phyloP scores from a whole-genome alignment of 2,797 vertebrate genomes.

The Sebastes oblongus region DNA sequence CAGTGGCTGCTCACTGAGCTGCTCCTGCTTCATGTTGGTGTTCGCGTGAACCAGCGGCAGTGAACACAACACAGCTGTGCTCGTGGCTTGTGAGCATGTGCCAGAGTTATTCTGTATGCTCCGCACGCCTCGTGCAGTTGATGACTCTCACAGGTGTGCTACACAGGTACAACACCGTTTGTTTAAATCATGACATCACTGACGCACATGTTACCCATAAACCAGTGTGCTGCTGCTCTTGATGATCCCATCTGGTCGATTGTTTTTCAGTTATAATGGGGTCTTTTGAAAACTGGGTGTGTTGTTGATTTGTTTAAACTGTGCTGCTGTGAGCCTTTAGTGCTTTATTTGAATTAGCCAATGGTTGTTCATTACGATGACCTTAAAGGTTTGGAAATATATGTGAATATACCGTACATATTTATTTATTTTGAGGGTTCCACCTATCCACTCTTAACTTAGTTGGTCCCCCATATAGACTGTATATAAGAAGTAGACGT shows the following conservation, averaged over 20 bases:
- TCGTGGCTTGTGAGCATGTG: neutral
- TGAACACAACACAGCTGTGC: neutral
- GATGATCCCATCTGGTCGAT: neutral
- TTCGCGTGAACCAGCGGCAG: neutral
- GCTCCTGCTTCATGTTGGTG: neutral
- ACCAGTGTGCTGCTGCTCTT: neutral
- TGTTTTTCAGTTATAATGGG: neutral
- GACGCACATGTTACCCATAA: neutral
- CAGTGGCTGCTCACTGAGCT: neutral
- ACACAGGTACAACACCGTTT: neutral
- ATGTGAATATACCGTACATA: neutral
- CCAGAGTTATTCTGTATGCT: neutral
- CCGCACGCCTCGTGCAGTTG: neutral
- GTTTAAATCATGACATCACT: neutral
- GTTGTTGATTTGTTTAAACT: neutral
- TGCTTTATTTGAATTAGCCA: neutral
- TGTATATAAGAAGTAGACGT: no score
- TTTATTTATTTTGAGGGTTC: neutral
- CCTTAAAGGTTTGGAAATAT: neutral
- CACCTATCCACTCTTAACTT: no score
- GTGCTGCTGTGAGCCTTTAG: neutral
- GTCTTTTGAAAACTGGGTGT: neutral
- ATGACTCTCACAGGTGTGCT: neutral
- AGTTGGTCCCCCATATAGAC: no score
- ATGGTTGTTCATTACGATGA: neutral